Base-by-base conservation (phyloP, 1,140 invertebrate genomes). In the Drosophila kurseongensis region DNA sequence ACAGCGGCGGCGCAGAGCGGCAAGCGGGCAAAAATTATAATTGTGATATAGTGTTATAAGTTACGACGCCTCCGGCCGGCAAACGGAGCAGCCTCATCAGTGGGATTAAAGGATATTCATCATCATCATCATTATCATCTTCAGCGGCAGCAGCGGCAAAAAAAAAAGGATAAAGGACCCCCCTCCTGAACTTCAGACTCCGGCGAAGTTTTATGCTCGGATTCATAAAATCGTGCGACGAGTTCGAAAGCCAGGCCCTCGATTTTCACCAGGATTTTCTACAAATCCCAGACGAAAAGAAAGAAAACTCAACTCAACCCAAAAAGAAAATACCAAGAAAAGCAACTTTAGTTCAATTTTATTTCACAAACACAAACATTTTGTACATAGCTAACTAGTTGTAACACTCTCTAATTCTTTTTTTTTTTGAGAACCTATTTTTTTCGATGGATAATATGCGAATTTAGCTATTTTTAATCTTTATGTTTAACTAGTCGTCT, bases 1-100 rank as follows among this genome's bases (percentile, higher is more conserved):
- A 51, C 41, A 66, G 55, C 63, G 56, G 65, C 75, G 56, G 62
- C 82, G 82, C 82, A 82, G 82, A 86, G 82, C 82, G 82, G 84
- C 79, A 86, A 60, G 75, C 72, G 83, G 84, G 57, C 58, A 50
- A 68, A 69, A 71, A 69, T 36, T 41, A 69, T 47, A 57, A 86
- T 84, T 91, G 88, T 91, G 88, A 91, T 91, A 91, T 91, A 91
- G 88, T 81, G 77, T 79, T 84, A 84, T 88, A 91, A 88, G 84
- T 86, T 55, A 78, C 72, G 44, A 69, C 51, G 57, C 69, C 67
- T 85, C 82, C 82, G 82, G 82, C 82, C 82, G 82, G 82, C 59
- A 63, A 86, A 86, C 78, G 79, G 76, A 78, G 63, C 56, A 62
- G 56, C 60, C 35, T 51, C 36, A 68, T 65, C 65, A 32, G 14